Conservation (phyloP, 2,797 vertebrate species). For the Coilia nasus region DNA sequence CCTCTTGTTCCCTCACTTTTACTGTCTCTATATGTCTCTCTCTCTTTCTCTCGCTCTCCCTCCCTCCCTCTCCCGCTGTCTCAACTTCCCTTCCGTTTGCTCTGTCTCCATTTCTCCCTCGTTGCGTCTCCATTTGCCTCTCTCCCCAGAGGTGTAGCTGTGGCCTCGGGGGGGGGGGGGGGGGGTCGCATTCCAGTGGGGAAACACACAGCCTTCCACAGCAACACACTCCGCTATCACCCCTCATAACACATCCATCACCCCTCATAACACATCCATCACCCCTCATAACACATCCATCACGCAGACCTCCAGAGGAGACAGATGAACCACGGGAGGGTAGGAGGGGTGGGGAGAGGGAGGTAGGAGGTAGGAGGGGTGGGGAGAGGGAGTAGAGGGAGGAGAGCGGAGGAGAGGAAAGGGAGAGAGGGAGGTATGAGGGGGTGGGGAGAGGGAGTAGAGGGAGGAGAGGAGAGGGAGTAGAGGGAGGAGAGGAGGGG, state of each 20-base stretch:
- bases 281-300: too few species aligned
- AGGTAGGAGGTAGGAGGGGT: not conserved
- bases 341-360: not conserved
- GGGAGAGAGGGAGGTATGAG: not conserved
- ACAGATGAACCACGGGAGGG: not conserved
- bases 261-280: too few species aligned
- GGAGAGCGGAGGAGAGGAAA: not conserved
- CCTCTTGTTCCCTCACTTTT: not conserved
- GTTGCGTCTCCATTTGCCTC: not conserved
- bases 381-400: not conserved
- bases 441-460: not conserved
- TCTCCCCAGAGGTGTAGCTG: not conserved
- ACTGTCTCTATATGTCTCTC: not conserved
- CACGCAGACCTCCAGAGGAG: not conserved
- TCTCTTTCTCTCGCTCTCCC: not conserved
- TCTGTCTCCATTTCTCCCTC: not conserved
- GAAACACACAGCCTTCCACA: not conserved
- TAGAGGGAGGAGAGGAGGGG: not conserved
- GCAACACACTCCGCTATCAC: not conserved
- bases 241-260: slow-evolving; percentile 20
- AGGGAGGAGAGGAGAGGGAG: too few species aligned
- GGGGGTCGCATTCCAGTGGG: not conserved
- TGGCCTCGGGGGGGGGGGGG: not conserved
- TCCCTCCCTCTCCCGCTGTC: not conserved
- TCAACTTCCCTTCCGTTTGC: not conserved